These are phyloP conservation scores for Epinotia bilunana DNA, from an alignment of 2,888 invertebrate species.

Conservation along the genomic window DNA sequence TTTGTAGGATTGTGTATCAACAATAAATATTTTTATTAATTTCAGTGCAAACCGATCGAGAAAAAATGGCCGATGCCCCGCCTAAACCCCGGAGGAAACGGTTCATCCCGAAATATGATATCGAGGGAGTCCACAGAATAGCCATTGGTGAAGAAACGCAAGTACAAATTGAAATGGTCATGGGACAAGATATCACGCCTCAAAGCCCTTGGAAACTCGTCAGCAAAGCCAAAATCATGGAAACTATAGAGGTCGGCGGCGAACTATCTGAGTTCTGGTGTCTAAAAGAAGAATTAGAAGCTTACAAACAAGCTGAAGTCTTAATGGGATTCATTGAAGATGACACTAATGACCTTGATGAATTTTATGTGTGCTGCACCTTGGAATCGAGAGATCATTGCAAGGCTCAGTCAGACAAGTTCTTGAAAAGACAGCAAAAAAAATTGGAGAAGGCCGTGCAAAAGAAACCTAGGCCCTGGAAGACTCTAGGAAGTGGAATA, in stretches of 20 bases:
- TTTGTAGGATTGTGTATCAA: not conserved
- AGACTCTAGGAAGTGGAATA: slow-evolving; percentile 85
- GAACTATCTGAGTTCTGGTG: slow-evolving; percentile 77
- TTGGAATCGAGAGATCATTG: slow-evolving; percentile 82
- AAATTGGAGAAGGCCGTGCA: slow-evolving; percentile 83
- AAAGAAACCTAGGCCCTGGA: slow-evolving; percentile 85
- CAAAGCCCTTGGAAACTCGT: slow-evolving; percentile 90
- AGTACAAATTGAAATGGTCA: slow-evolving; percentile 85
- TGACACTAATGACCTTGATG: slow-evolving; percentile 85
- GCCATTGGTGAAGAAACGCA: slow-evolving; percentile 84
- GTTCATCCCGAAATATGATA: slow-evolving; percentile 79
- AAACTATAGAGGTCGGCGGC: slow-evolving; percentile 85
- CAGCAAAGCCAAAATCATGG: slow-evolving; percentile 85
- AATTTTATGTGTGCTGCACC: slow-evolving; percentile 88
- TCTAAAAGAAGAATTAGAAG: slow-evolving; percentile 69
- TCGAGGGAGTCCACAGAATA: slow-evolving; percentile 84
- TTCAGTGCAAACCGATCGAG: slow-evolving; percentile 58
- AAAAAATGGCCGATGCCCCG: slow-evolving; percentile 57
- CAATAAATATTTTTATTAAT: slow-evolving; percentile 46
- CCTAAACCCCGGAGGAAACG: slow-evolving; percentile 70
- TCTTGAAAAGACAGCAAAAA: slow-evolving; percentile 84
- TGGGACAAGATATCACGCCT: slow-evolving; percentile 88
- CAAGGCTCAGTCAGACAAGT: slow-evolving; percentile 76
- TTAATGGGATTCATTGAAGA: slow-evolving; percentile 88
- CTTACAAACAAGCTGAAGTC: slow-evolving; percentile 72